Evolutionary conservation across 1,140 invertebrate genomes (phyloP).

Genomic region (Drosophila carrolli): DNA sequence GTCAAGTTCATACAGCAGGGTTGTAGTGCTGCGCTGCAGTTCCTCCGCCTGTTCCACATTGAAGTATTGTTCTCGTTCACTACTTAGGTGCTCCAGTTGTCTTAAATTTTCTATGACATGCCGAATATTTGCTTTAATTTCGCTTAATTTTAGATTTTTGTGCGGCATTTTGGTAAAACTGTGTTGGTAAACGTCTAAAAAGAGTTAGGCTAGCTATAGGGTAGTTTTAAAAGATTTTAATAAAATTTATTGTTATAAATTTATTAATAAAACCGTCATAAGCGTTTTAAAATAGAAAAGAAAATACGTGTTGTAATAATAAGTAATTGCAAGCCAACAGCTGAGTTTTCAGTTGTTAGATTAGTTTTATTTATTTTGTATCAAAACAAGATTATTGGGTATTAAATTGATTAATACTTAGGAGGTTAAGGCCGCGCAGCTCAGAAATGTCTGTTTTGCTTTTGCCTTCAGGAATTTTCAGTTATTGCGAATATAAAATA

Average conservation of each 20-base stretch:
- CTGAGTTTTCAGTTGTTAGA: no score
- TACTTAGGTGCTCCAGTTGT: conserved; percentile 11
- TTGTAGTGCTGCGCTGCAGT: conserved; percentile 28
- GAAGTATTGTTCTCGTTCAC: neutral
- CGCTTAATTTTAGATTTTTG: conserved; percentile 29
- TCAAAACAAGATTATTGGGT: conserved; percentile 5
- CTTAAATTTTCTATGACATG: conserved; percentile 39
- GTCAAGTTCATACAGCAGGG: conserved; percentile 29
- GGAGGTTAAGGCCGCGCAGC: conserved; percentile 7
- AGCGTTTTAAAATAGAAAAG: no score
- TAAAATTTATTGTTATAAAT: no score
- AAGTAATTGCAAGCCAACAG: no score
- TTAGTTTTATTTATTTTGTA: conserved; percentile 7
- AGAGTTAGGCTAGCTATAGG: no score
- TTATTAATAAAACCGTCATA: no score
- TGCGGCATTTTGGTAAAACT: conserved; percentile 39
- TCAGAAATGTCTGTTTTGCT: neutral
- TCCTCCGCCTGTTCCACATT: conserved; percentile 1
- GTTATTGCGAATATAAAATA: conserved; percentile 4
- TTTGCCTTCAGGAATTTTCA: neutral
- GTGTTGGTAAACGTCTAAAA: conserved; percentile 49
- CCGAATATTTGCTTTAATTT: conserved; percentile 51
- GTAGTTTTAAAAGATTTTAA: no score
- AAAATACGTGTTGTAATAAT: no score
- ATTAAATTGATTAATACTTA: conserved; percentile 13